Base-by-base conservation (phyloP, 2,113 vertebrate species). In the Pteropus alecto region DNA sequence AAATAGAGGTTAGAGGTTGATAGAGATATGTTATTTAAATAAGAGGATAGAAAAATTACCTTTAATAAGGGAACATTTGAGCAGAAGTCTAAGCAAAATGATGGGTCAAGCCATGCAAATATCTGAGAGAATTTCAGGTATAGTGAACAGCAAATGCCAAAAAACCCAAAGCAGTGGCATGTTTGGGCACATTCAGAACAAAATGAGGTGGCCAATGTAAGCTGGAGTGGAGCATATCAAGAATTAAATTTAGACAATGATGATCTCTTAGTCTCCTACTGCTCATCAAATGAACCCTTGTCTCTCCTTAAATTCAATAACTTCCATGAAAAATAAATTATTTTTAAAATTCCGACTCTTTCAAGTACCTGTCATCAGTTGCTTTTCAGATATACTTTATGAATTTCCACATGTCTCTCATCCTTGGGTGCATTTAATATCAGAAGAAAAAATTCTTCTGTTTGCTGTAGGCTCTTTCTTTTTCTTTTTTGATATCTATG, bases 351-450 rank as follows among this genome's bases (percentile, higher is more conserved):
- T 90, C 90, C 94, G 6, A 90, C 60, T 98, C 96, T 90, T 82
- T 86, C 71, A 95, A 96, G 26, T 41, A 95, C 87, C 92, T 97
- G 84, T 96, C 95, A 68, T 93, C 95, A 86, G 35, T 33, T 28
- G 12, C 28, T 93, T 92, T 93, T 90, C 77, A 97, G 91, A 93
- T 94, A 58, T 58, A 87, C 71, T 90, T 96, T 96, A 87, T 93
- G 94, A 88, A 97, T 97, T 98, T 96, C 93, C 97, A 87, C 92
- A 97, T 74, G 77, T 96, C 97, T 97, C 48, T 89, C 90, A 98
- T 96, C 48, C 95, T 93, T 95, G 93, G 93, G 35, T 90, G 2
- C 54, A 82, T 94, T 98, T 98, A 93, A 96, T 91, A 97, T 87
- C 89, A 91, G 73, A 96, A 95, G 88, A 93, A 97, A 96, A 97